Base-by-base conservation (phyloP, 2,888 invertebrate genomes). In the Mamestra brassicae region DNA sequence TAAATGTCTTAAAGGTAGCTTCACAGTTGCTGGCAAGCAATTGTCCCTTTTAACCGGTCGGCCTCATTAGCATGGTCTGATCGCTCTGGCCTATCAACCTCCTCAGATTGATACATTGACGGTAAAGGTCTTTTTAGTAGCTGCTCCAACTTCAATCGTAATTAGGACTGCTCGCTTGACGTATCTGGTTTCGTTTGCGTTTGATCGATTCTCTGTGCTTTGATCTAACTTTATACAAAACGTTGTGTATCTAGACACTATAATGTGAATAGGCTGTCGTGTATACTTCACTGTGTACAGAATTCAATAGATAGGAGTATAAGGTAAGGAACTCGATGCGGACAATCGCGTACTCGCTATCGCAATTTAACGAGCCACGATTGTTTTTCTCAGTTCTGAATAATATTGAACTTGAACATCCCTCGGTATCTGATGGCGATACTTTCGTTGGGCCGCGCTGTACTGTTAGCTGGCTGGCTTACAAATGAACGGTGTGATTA, bases 371-470 rank as follows among this genome's bases (percentile, higher is more conserved):
- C 95, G 95, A 96, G 94, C 89, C 95, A 95, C 95, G 95, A 95
- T 96, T 96, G 95, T 96, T 96, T 96, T 96, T 96, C 95, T 94
- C 92, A 95, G 94, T 95, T 96, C 94, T 95, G 95, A 95, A 96
- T 95, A 96, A 96, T 96, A 96, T 96, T 95, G 95, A 95, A 93
- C 94, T 91, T 93, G 94, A 94, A 92, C 91, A 92, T 93, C 91
- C 91, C 89, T 89, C 82, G 86, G 89, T 95, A 96, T 96, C 96
- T 93, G 96, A 96, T 96, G 93, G 94, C 89, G 96, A 96, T 95
- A 95, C 93, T 95, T 95, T 95, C 94, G 92, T 92, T 91, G 86
- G 84, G 90, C 88, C 89, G 90, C 88, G 89, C 93, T 89, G 93
- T 95, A 95, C 95, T 95, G 95, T 95, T 95, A 93, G 92, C 91